phyloP scores from a whole-genome alignment of 1,140 invertebrate genomes.

The Drosophila pandora region DNA sequence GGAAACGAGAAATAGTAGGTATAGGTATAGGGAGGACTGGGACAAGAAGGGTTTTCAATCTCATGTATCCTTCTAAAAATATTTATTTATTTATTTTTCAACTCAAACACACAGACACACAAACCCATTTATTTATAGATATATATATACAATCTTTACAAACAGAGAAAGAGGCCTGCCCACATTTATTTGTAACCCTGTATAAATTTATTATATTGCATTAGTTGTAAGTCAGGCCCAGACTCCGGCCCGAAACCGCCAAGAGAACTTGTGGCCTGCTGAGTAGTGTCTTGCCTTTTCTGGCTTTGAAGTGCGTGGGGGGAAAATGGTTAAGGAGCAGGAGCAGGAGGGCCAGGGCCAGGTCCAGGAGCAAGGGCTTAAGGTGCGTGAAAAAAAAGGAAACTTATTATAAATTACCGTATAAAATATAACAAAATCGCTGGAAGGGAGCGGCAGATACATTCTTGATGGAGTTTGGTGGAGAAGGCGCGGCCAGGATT shows the following conservation, averaged over 20 bases:
- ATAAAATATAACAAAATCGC: conserved; percentile 68
- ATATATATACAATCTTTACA: not conserved
- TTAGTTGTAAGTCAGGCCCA: conserved; percentile 77
- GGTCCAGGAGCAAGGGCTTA: conserved; percentile 13
- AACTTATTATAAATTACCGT: conserved; percentile 79
- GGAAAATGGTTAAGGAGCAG: conserved; percentile 21
- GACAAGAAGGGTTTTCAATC: conserved; percentile 45
- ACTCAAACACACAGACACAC: conserved; percentile 50
- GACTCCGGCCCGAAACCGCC: conserved; percentile 29
- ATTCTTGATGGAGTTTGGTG: conserved; percentile 40
- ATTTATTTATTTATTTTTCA: conserved; percentile 79
- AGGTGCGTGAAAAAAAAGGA: conserved; percentile 63
- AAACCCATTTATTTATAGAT: conserved; percentile 1
- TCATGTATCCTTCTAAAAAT: conserved; percentile 77
- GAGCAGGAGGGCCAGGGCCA: conserved; percentile 21
- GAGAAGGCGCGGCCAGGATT: conserved; percentile 33
- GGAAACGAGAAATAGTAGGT: conserved; percentile 24
- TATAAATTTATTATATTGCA: conserved; percentile 82
- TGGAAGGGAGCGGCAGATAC: conserved; percentile 27
- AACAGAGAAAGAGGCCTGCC: conserved; percentile 20
- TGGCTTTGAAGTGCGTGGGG: conserved; percentile 50
- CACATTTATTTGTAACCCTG: conserved; percentile 76
- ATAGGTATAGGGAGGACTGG: not conserved
- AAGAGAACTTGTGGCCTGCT: conserved; percentile 43
- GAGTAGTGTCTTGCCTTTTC: conserved; percentile 14